A percentile compares a stretch with the other conserved stretches of the same genome.
These are phyloP conservation scores for Nasalis larvatus DNA, from an alignment of 2,113 vertebrate species.

Conservation along the genomic window DNA sequence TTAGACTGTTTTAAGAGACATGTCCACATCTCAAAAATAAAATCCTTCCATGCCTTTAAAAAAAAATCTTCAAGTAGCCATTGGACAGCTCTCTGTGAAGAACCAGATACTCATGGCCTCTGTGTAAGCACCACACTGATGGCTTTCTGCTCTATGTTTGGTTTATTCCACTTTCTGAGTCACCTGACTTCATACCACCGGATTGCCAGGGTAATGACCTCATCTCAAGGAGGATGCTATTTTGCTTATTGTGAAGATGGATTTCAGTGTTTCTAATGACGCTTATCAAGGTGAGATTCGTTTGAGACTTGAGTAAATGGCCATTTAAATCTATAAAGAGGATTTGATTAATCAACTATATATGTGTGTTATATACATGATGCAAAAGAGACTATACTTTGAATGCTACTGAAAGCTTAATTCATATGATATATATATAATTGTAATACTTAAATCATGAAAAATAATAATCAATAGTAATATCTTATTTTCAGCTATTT, in stretches of 20 bases:
- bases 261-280: not conserved
- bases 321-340: not conserved
- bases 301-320: not conserved
- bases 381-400: not conserved
- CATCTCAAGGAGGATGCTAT: not conserved
- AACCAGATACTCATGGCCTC: not conserved
- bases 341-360: not conserved
- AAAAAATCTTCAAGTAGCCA: not conserved
- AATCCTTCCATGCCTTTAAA: not conserved
- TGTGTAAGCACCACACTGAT: not conserved
- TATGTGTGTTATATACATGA: not conserved
- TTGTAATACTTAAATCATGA: not conserved
- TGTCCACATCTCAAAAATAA: not conserved
- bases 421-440: not conserved
- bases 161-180: not conserved
- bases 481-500: constrained; percentile 16
- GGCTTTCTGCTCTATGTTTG: not conserved
- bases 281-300: not conserved
- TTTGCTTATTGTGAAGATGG: not conserved
- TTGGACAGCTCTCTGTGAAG: not conserved
- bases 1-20: not conserved
- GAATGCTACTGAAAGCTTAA: not conserved
- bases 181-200: not conserved
- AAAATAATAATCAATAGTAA: not conserved
- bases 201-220: not conserved